A percentile compares a stretch with the other conserved stretches of the same genome.
Evolutionary conservation across 2,113 vertebrate genomes (phyloP).

Genomic region (Shinisaurus crocodilurus): DNA sequence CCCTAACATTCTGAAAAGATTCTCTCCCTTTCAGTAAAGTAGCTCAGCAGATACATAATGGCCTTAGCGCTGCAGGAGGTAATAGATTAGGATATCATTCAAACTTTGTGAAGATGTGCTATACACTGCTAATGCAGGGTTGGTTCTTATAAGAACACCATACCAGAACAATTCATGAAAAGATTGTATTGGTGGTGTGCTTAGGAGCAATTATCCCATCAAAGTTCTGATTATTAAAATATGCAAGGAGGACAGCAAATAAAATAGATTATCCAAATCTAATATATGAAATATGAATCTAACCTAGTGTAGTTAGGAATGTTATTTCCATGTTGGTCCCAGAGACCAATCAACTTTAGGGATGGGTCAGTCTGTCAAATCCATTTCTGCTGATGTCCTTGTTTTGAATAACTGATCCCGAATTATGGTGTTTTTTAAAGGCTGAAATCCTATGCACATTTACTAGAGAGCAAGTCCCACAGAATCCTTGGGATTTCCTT

Average conservation of each 20-base stretch:
- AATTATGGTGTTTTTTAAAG: not conserved
- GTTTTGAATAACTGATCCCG: not conserved
- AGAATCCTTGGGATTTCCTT: not conserved
- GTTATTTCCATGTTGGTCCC: not conserved
- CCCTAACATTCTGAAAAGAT: not conserved
- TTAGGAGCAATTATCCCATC: not conserved
- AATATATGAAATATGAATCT: not conserved
- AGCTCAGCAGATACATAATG: not conserved
- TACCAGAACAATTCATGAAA: not conserved
- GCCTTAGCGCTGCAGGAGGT: not conserved
- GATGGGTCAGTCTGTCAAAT: too few relatives aligned
- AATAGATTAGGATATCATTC: not conserved
- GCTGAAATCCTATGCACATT: slow-evolving; percentile 9
- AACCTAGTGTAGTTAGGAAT: not conserved
- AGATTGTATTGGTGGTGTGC: not conserved
- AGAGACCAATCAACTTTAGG: not conserved
- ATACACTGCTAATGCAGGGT: fast-evolving
- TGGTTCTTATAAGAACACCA: fast-evolving
- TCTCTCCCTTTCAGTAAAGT: not conserved
- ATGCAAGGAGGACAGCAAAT: slow-evolving; percentile 20
- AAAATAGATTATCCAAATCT: slow-evolving; percentile 4
- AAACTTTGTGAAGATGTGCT: not conserved
- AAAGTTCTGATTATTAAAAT: slow-evolving; percentile 22
- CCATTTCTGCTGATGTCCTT: too few relatives aligned
- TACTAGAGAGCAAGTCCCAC: not conserved